Percentiles rank a stretch among this genome's conserved stretches.
These are phyloP conservation scores for Corapipo altera DNA, from an alignment of 2,113 vertebrate genomes.

Conservation along the genomic window DNA sequence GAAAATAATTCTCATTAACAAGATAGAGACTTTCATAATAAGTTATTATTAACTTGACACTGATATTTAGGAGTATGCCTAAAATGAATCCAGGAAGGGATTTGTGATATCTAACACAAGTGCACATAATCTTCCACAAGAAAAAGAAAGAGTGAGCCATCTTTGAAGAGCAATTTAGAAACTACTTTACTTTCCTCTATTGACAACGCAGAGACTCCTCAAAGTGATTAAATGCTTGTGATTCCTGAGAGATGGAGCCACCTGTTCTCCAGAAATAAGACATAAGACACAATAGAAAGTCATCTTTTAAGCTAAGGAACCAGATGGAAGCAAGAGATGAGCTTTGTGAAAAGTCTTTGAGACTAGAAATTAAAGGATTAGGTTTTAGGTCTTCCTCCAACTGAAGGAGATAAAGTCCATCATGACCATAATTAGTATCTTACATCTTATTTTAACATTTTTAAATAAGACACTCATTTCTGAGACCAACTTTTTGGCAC, in stretches of 20 bases:
- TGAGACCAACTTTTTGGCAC: not conserved
- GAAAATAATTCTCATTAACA: slow-evolving; percentile 14
- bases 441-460: not conserved
- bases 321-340: not conserved
- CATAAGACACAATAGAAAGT: not conserved
- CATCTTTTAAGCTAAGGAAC: not conserved
- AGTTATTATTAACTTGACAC: not conserved
- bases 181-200: not conserved
- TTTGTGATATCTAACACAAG: not conserved
- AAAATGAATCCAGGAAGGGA: not conserved
- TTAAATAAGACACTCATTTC: not conserved
- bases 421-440: not conserved
- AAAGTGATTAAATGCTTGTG: not conserved
- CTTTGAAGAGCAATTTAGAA: not conserved
- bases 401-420: not conserved
- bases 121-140: not conserved
- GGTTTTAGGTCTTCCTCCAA: not conserved
- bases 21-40: not conserved
- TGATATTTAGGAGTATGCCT: not conserved
- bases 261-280: not conserved
- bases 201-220: not conserved
- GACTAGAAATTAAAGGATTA: not conserved
- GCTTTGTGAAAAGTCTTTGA: not conserved
- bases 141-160: not conserved
- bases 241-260: not conserved